A percentile compares a stretch with the other conserved stretches of the same genome.
Conservation (phyloP, 1,140 invertebrate species). For the Hycleus cichorii region DNA sequence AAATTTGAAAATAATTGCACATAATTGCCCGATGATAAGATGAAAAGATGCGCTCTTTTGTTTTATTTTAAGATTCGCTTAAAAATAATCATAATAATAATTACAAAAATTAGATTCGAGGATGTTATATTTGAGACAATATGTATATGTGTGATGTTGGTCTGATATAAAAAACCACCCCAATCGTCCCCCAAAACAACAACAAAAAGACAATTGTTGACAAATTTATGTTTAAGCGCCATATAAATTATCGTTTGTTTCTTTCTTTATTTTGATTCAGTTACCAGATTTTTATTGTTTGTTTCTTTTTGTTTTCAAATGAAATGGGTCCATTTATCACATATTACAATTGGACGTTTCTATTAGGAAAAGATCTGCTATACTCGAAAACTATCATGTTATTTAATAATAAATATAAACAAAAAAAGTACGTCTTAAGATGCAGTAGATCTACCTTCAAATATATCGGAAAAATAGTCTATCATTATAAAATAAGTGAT, state of each 20-base stretch:
- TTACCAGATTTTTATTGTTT: neutral
- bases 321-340: slow-evolving; percentile 9
- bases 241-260: neutral
- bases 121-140: slow-evolving; percentile 17
- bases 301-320: slow-evolving; percentile 3
- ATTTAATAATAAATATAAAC: slow-evolving; percentile 4
- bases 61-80: slow-evolving; percentile 6
- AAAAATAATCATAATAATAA: neutral
- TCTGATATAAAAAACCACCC: neutral
- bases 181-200: no score
- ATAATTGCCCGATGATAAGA: neutral
- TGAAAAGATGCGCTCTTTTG: neutral
- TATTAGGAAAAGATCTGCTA: slow-evolving; percentile 13
- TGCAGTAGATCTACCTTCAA: slow-evolving; percentile 6
- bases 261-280: neutral
- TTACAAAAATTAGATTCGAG: neutral
- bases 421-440: slow-evolving; percentile 1
- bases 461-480: slow-evolving; percentile 1
- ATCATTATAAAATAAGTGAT: no score
- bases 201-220: no score
- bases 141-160: slow-evolving; percentile 20
- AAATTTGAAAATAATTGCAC: slow-evolving; percentile 8
- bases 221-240: no score
- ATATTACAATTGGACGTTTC: slow-evolving; percentile 5
- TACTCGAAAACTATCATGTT: slow-evolving; percentile 3